Evolutionary conservation across 2,888 invertebrate species (phyloP).

Genomic region (Lasioglossum leucozonium): DNA sequence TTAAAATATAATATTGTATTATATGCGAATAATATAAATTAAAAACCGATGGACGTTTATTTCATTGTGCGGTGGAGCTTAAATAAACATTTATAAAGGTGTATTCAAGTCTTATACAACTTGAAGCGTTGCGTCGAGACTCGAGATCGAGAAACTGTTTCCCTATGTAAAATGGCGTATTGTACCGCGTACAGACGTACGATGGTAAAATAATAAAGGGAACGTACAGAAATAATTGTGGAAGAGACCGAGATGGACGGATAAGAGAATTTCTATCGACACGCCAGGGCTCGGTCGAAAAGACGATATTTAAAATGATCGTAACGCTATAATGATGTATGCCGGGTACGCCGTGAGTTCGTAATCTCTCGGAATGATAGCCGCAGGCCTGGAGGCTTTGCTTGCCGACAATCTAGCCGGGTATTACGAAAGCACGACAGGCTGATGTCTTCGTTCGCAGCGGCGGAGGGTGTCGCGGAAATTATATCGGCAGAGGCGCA

Average conservation of each 20-base stretch:
- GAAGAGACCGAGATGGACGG: not conserved
- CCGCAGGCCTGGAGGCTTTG: constrained; percentile 33
- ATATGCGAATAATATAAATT: no score
- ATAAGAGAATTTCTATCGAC: constrained; percentile 2
- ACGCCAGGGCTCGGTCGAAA: constrained; percentile 1
- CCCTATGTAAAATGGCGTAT: no score
- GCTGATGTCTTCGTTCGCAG: constrained; percentile 41
- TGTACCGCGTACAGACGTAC: not conserved
- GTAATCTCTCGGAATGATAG: constrained; percentile 51
- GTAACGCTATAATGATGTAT: constrained; percentile 33
- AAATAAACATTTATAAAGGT: no score
- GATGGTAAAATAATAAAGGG: not conserved
- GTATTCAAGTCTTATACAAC: not conserved
- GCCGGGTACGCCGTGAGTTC: constrained; percentile 39
- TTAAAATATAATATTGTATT: no score
- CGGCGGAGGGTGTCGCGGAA: constrained; percentile 64
- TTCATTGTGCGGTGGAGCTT: no score
- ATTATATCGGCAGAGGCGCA: constrained; percentile 67
- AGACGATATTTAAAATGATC: constrained; percentile 13
- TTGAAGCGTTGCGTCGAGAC: no score
- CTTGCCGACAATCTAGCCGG: constrained; percentile 35
- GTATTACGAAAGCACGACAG: constrained; percentile 58
- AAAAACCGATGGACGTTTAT: no score
- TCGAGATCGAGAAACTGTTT: no score
- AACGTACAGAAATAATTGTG: not conserved